These are phyloP conservation scores for Paramuricea clavata DNA, from an alignment of 92 coral and sea anemone species.

Conservation along the genomic window DNA sequence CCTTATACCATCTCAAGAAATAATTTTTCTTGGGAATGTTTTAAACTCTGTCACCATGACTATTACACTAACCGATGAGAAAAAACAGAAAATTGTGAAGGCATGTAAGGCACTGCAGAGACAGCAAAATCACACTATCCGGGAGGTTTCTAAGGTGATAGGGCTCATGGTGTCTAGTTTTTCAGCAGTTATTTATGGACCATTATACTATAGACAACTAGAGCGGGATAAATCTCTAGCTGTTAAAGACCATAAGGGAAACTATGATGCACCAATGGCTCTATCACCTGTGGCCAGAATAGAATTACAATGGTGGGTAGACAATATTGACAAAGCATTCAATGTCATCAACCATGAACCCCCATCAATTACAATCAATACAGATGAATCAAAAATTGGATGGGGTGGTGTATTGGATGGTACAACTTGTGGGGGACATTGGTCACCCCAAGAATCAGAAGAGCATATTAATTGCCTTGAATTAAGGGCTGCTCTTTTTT, in stretches of 20 bases:
- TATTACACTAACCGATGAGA: background rate
- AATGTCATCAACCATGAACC: background rate
- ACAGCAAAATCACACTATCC: background rate
- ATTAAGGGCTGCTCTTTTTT: background rate
- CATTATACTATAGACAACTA: conserved; percentile 5
- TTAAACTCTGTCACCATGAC: conserved; percentile 10
- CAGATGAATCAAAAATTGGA: conserved; percentile 5
- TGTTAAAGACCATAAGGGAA: background rate
- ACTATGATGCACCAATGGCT: background rate
- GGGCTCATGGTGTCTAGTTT: conserved; percentile 1
- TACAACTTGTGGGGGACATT: background rate
- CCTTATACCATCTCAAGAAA: conserved; percentile 4
- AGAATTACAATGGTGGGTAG: background rate
- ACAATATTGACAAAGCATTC: background rate
- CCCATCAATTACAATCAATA: background rate
- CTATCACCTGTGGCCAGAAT: background rate
- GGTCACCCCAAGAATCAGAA: conserved; percentile 12
- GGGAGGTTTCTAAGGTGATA: conserved; percentile 1
- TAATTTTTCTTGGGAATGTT: background rate
- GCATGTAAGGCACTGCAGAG: conserved; percentile 3
- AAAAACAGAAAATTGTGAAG: background rate
- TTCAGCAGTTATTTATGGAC: background rate
- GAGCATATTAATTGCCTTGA: background rate
- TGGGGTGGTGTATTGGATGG: background rate
- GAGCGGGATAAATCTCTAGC: background rate